A percentile compares a stretch with the other conserved stretches of the same genome.
These are phyloP conservation scores for Anomalospiza imberbis DNA, from an alignment of 2,797 vertebrate species.

Conservation along the genomic window DNA sequence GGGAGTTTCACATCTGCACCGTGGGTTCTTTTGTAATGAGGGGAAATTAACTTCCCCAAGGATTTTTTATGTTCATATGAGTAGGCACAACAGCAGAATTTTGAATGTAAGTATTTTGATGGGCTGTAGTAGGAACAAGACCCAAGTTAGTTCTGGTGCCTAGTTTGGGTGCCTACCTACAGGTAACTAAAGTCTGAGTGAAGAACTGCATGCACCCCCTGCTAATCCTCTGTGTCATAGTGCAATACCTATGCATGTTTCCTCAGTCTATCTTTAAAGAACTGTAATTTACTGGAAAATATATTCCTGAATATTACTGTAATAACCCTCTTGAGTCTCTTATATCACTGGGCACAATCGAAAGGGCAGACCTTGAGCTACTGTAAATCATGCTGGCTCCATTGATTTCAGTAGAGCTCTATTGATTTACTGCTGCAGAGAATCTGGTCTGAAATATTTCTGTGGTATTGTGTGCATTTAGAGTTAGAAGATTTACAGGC, in stretches of 20 bases:
- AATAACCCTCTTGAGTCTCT: slow-evolving; percentile 44
- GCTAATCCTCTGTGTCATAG: neutral
- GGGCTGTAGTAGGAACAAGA: neutral
- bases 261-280: slow-evolving; percentile 7
- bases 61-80: neutral
- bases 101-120: neutral
- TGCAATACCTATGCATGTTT: neutral
- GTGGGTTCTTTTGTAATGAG: neutral
- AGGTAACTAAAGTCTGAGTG: neutral
- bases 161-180: neutral
- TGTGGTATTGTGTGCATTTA: neutral
- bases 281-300: slow-evolving; percentile 48
- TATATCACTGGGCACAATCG: neutral
- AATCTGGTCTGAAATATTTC: slow-evolving; percentile 48
- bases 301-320: slow-evolving; percentile 51
- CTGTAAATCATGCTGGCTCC: slow-evolving; percentile 20
- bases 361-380: slow-evolving; percentile 51
- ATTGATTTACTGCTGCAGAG: slow-evolving; percentile 54
- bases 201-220: neutral
- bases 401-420: slow-evolving; percentile 48
- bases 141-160: neutral
- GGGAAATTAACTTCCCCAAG: neutral
- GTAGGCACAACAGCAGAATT: neutral
- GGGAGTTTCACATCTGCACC: neutral
- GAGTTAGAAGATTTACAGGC: slow-evolving; percentile 4